Conservation (phyloP, 2,113 vertebrate species). For the Halcyon malimbica region DNA sequence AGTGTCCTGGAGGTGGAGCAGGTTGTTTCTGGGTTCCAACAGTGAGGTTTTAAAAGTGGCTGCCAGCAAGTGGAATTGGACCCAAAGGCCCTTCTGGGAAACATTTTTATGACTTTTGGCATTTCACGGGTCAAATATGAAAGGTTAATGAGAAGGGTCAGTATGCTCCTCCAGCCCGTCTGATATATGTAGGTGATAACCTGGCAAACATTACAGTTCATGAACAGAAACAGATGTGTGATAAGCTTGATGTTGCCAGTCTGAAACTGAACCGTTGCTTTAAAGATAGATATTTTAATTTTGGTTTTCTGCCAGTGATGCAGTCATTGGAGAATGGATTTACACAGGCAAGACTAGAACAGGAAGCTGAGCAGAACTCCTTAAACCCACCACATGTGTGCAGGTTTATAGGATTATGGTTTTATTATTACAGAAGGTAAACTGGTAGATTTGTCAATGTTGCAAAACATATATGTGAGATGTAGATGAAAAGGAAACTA, state of each 20-base stretch:
- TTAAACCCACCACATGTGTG: not conserved
- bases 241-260: not conserved
- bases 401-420: not conserved
- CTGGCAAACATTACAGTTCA: not conserved
- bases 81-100: not conserved
- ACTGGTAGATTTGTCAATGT: not conserved
- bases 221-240: constrained; percentile 3
- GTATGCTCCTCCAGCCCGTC: not conserved
- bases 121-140: not conserved
- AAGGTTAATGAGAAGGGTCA: not conserved
- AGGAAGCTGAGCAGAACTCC: not conserved
- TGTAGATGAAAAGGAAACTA: not conserved
- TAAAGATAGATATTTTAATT: not conserved
- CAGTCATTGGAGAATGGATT: not conserved
- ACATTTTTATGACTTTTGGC: not conserved
- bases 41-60: not conserved
- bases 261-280: not conserved
- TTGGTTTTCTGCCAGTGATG: not conserved
- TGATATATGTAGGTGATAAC: not conserved
- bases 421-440: not conserved
- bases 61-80: not conserved
- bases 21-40: not conserved
- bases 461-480: not conserved
- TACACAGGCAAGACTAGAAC: constrained; percentile 4
- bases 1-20: not conserved